phyloP scores from a whole-genome alignment of 2,797 vertebrate species.

The Galagoides demidoff region DNA sequence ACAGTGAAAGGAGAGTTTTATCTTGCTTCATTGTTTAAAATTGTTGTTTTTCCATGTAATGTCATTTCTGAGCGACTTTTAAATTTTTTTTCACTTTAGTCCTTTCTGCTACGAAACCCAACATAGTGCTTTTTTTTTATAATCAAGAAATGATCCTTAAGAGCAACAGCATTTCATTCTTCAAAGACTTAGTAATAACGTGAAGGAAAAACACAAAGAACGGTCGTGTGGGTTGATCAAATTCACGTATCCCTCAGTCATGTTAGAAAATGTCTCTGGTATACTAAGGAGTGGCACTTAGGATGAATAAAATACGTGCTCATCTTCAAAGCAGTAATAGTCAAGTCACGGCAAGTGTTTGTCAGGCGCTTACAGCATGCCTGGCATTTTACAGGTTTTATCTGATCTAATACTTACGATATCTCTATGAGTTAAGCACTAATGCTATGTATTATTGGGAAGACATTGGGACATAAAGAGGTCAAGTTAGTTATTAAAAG shows the following conservation, averaged over 20 bases:
- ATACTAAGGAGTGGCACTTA: neutral
- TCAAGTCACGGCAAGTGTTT: neutral
- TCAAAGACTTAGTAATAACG: slow-evolving; percentile 13
- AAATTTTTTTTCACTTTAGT: neutral
- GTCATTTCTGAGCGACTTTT: neutral
- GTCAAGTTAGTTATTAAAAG: neutral
- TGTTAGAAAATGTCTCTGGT: neutral
- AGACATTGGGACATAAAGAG: neutral
- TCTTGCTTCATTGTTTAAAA: neutral
- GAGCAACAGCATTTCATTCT: neutral
- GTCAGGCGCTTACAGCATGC: neutral
- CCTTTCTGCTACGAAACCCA: neutral
- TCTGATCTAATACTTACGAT: slow-evolving; percentile 21
- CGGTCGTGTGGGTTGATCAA: neutral
- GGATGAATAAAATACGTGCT: no score
- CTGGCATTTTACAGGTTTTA: neutral
- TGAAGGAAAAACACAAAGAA: neutral
- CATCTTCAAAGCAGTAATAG: neutral
- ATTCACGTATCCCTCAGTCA: neutral
- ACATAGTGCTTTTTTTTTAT: neutral
- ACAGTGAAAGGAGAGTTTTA: slow-evolving; percentile 4
- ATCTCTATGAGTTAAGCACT: neutral
- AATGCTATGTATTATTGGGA: neutral
- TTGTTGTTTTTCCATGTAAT: neutral
- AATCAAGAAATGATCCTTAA: neutral